Evolutionary conservation across 2,113 vertebrate genomes (phyloP).

Genomic region (Turnix velox): DNA sequence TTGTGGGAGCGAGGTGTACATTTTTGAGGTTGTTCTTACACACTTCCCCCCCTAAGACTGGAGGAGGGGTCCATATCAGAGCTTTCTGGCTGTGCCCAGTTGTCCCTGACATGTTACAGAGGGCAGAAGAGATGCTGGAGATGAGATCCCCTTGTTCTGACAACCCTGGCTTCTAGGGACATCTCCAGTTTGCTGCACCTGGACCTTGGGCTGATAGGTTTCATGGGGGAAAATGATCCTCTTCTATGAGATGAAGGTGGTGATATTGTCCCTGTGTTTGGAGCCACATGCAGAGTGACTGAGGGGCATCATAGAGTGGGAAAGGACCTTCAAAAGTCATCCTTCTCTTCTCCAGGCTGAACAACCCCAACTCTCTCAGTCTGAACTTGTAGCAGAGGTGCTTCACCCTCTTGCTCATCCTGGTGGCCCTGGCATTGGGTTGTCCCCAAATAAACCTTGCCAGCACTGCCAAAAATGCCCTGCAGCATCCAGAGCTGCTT

Average conservation of each 20-base stretch:
- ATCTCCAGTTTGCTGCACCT: background rate
- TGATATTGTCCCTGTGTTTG: background rate
- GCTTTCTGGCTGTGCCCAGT: background rate
- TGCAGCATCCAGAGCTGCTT: background rate
- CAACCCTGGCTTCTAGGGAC: background rate
- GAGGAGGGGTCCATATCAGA: background rate
- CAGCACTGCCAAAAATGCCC: background rate
- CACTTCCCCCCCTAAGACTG: background rate
- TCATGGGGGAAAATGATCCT: background rate
- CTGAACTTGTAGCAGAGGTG: too few species aligned
- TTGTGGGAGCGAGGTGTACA: background rate
- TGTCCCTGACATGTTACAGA: background rate
- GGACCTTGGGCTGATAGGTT: background rate
- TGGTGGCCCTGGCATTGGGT: too few species aligned
- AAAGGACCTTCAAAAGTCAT: too few species aligned
- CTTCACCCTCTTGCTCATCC: too few species aligned
- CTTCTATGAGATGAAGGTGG: background rate
- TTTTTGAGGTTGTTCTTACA: constrained; percentile 8
- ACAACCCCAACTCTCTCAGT: too few species aligned
- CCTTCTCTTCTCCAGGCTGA: too few species aligned
- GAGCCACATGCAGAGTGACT: background rate
- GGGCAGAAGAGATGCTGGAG: background rate
- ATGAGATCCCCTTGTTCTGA: background rate
- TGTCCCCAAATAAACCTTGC: background rate
- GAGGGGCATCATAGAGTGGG: too few species aligned